Percentiles rank a stretch among this genome's conserved stretches.
Evolutionary conservation across 2,113 vertebrate species (phyloP).

Genomic region (Mandrillus leucophaeus): DNA sequence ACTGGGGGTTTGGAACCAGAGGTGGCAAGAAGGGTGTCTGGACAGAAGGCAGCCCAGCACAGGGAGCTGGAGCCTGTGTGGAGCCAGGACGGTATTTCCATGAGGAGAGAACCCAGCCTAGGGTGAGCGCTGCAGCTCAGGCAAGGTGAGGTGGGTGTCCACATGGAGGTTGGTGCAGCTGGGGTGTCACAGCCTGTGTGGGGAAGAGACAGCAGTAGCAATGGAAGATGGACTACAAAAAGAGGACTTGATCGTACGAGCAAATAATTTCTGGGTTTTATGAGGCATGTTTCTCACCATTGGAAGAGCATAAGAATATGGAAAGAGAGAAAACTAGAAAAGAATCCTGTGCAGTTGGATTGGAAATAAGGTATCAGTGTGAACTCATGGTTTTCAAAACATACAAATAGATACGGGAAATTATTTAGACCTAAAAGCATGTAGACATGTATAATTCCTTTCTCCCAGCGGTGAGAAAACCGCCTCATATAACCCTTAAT

Average conservation of each 20-base stretch:
- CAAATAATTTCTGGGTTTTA: not conserved
- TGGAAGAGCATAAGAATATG: not conserved
- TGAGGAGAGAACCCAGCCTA: not conserved
- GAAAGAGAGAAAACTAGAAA: not conserved
- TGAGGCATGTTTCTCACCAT: not conserved
- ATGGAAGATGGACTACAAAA: not conserved
- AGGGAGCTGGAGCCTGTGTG: rapidly evolving
- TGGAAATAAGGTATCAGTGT: not conserved
- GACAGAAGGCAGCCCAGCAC: not conserved
- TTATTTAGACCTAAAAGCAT: not conserved
- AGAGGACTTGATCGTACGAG: rapidly evolving
- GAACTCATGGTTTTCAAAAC: not conserved
- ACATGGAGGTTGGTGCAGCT: too few species aligned
- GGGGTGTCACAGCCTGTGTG: not conserved
- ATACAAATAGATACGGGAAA: not conserved
- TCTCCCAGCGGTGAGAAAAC: not conserved
- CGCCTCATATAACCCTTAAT: not conserved
- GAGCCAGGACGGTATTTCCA: rapidly evolving
- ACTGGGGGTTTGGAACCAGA: rapidly evolving
- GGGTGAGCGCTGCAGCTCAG: not conserved
- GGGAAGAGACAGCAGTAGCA: not conserved
- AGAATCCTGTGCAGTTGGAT: not conserved
- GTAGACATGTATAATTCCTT: not conserved
- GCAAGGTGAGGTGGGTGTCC: not conserved
- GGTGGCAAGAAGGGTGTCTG: not conserved